phyloP scores from a whole-genome alignment of 2,888 invertebrate genomes.

The Dendrolimus pini region DNA sequence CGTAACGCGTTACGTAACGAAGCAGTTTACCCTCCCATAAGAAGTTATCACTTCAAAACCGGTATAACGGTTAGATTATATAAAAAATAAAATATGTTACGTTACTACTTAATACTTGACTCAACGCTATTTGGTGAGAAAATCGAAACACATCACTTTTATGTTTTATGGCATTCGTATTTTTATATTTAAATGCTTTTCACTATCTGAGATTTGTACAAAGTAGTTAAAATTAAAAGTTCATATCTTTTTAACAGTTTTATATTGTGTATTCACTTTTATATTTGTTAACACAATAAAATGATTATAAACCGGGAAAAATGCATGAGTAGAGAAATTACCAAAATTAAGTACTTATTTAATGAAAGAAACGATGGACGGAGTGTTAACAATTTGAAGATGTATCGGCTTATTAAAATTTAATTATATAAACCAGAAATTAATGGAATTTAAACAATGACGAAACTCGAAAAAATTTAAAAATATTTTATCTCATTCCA shows the following conservation, averaged over 20 bases:
- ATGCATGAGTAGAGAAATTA: conserved; percentile 32
- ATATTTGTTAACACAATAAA: conserved; percentile 2
- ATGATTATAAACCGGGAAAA: conserved; percentile 13
- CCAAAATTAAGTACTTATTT: conserved; percentile 67
- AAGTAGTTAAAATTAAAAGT: conserved; percentile 7
- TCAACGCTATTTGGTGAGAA: too few species aligned
- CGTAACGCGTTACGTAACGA: too few species aligned
- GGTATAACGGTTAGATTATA: too few species aligned
- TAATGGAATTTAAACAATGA: neutral
- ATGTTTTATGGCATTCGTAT: conserved; percentile 35
- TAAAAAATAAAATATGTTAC: too few species aligned
- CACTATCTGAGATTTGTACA: conserved; percentile 24
- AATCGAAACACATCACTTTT: conserved; percentile 10
- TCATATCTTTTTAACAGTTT: too few species aligned
- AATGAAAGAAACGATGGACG: conserved; percentile 62
- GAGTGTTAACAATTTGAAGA: conserved; percentile 52
- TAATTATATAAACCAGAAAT: too few species aligned
- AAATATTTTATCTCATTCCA: neutral
- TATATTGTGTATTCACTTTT: neutral
- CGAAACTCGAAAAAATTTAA: neutral
- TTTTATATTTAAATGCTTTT: conserved; percentile 37
- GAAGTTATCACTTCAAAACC: neutral
- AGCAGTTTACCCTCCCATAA: too few species aligned
- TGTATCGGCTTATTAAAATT: neutral
- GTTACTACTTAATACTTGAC: too few species aligned